phyloP scores from a whole-genome alignment of 2,888 invertebrate genomes.

The Macaria notata region DNA sequence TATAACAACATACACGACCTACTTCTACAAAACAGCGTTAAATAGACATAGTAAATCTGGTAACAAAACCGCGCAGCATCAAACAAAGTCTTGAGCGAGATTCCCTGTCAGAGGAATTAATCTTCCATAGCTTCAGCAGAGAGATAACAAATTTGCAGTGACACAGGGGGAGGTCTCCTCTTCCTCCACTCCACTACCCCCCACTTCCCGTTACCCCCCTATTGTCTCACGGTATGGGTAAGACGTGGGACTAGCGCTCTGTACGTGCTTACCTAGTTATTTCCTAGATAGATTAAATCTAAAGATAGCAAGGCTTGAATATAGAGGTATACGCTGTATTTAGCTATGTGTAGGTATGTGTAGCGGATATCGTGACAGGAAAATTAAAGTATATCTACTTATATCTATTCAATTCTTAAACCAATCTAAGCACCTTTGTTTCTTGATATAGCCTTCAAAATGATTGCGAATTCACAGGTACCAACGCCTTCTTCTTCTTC shows the following conservation, averaged over 20 bases:
- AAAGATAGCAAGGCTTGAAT: not conserved
- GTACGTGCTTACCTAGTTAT: slow-evolving; percentile 2
- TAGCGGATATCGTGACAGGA: no score
- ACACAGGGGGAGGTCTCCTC: slow-evolving; percentile 13
- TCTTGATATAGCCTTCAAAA: no score
- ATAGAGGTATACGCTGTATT: no score
- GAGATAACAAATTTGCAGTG: slow-evolving; percentile 59
- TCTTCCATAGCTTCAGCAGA: slow-evolving; percentile 52
- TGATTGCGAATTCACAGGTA: no score
- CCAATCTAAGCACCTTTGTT: no score
- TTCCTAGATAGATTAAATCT: not conserved
- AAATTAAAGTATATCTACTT: no score
- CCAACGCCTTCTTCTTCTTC: no score
- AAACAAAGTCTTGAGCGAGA: slow-evolving; percentile 23
- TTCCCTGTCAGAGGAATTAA: slow-evolving; percentile 53
- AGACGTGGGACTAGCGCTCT: slow-evolving; percentile 15
- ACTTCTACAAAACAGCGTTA: no score
- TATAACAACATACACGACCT: no score
- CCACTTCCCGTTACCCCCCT: slow-evolving; percentile 18
- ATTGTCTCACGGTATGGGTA: slow-evolving; percentile 28
- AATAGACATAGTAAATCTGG: not conserved
- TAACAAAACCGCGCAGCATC: slow-evolving; percentile 3
- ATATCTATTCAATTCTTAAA: no score
- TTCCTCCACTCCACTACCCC: slow-evolving; percentile 12
- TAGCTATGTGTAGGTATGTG: no score